These are phyloP conservation scores for Xyrichtys novacula DNA, from an alignment of 2,797 vertebrate genomes.

Conservation along the genomic window DNA sequence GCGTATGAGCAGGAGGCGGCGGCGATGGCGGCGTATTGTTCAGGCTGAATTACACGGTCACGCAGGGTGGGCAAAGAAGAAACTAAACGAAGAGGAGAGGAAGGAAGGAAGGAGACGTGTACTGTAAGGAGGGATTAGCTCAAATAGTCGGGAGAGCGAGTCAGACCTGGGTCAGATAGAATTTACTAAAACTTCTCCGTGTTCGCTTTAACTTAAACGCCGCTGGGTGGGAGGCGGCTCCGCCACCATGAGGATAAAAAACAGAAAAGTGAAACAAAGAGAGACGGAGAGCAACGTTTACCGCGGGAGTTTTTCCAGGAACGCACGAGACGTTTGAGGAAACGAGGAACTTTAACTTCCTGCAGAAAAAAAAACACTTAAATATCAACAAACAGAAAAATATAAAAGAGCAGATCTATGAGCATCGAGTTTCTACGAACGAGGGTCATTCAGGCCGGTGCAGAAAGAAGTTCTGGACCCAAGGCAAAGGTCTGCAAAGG, in stretches of 20 bases:
- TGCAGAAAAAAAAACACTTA: neutral
- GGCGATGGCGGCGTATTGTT: constrained; percentile 48
- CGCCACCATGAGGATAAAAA: constrained; percentile 14
- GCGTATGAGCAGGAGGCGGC: constrained; percentile 36
- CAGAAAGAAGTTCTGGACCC: too few species aligned
- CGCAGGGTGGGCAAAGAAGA: constrained; percentile 54
- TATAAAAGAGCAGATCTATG: too few species aligned
- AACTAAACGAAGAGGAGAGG: constrained; percentile 31
- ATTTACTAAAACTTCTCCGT: constrained; percentile 48
- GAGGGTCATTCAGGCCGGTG: too few species aligned
- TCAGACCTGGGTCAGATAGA: constrained; percentile 53
- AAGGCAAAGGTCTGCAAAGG: too few species aligned
- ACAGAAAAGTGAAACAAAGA: constrained; percentile 20
- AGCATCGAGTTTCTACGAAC: too few species aligned
- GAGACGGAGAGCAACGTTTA: constrained; percentile 8
- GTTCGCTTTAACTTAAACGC: constrained; percentile 25
- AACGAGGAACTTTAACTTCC: neutral
- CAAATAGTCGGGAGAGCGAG: constrained; percentile 33
- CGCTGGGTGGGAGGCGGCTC: constrained; percentile 16
- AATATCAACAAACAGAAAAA: too few species aligned
- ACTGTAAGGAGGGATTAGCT: constrained; percentile 65
- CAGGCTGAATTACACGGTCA: constrained; percentile 65
- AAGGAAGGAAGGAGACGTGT: constrained; percentile 40
- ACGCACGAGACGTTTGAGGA: constrained; percentile 12
- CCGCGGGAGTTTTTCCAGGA: constrained; percentile 14